Evolutionary conservation across 2,113 vertebrate genomes (phyloP).

Genomic region (Macrotis lagotis): DNA sequence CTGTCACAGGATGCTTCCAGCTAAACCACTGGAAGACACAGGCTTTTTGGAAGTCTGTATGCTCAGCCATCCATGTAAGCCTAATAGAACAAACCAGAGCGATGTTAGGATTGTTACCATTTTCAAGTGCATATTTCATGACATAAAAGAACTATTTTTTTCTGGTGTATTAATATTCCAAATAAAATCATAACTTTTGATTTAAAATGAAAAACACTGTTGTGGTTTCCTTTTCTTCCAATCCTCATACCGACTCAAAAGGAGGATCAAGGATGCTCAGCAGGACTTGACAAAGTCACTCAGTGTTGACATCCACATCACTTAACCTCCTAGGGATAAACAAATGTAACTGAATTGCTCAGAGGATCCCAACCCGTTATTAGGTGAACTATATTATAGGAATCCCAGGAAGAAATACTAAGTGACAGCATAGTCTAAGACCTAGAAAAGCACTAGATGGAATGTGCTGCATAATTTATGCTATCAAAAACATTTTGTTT

Average conservation of each 20-base stretch:
- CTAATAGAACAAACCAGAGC: constrained; percentile 81
- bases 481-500: background rate
- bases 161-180: constrained; percentile 86
- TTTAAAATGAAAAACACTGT: constrained; percentile 79
- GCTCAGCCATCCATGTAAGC: constrained; percentile 70
- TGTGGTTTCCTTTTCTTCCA: constrained; percentile 57
- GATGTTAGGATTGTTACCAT: constrained; percentile 83
- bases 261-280: background rate
- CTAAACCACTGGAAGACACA: constrained; percentile 69
- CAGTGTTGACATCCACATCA: background rate
- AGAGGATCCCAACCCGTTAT: background rate
- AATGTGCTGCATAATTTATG: background rate
- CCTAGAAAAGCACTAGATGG: background rate
- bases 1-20: constrained; percentile 64
- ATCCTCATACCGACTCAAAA: background rate
- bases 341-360: background rate
- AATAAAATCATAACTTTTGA: constrained; percentile 88
- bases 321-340: background rate
- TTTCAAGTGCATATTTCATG: constrained; percentile 86
- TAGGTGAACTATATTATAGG: background rate
- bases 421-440: background rate
- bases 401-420: background rate
- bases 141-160: constrained; percentile 84
- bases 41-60: constrained; percentile 72
- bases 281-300: background rate